These are phyloP conservation scores for Caenorhabditis afra DNA, from an alignment of 2,888 invertebrate species.

Conservation along the genomic window DNA sequence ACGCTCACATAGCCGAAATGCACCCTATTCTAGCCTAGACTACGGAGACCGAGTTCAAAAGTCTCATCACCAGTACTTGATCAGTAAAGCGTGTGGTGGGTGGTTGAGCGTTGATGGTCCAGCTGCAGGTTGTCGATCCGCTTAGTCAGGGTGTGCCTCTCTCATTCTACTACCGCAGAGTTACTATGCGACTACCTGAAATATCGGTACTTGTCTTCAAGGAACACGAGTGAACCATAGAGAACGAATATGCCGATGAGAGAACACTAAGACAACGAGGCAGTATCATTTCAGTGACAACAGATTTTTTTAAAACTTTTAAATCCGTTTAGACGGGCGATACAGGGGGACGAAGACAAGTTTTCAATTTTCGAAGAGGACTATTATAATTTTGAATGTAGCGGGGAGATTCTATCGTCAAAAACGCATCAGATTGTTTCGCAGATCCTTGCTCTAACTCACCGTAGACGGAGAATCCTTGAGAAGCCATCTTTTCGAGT, in stretches of 20 bases:
- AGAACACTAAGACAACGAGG: slow-evolving; percentile 25
- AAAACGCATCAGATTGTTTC: neutral
- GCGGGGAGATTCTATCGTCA: neutral
- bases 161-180: slow-evolving; percentile 25
- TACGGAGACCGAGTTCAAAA: slow-evolving; percentile 40
- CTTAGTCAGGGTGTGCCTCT: neutral
- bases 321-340: too few species aligned
- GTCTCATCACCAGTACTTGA: slow-evolving; percentile 50
- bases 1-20: slow-evolving; percentile 53
- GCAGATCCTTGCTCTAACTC: slow-evolving; percentile 8
- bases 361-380: too few species aligned
- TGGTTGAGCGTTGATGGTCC: slow-evolving; percentile 12
- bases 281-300: too few species aligned
- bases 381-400: slow-evolving; percentile 10
- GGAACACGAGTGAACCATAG: slow-evolving; percentile 64
- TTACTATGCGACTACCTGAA: slow-evolving; percentile 57
- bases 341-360: too few species aligned
- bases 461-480: slow-evolving; percentile 66
- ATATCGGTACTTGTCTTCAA: slow-evolving; percentile 60
- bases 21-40: slow-evolving; percentile 57
- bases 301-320: too few species aligned
- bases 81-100: slow-evolving; percentile 2
- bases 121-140: slow-evolving; percentile 24
- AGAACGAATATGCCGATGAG: slow-evolving; percentile 63
- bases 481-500: slow-evolving; percentile 27